Base-by-base conservation (phyloP, 2,888 invertebrate species). In the Rhingia rostrata region DNA sequence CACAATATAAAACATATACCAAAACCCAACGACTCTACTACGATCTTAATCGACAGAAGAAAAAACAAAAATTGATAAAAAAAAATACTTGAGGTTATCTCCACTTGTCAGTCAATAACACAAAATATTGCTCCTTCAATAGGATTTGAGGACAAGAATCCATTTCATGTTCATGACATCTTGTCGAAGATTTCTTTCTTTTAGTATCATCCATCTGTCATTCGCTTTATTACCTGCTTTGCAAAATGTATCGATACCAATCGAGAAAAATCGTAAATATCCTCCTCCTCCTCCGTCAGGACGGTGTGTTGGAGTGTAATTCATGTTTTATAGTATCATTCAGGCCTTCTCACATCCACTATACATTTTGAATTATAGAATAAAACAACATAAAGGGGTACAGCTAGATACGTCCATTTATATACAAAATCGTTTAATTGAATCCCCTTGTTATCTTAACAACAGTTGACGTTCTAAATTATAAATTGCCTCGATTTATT, bases 141-240 rank as follows among this genome's bases (percentile, higher is more conserved):
- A 43, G 43, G 43, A 43, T 4, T 6, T 12, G 43, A 43, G 5
- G 22, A 22, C 22, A 22, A 22, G 22, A 1, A n/a, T 43, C 12
- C 6, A 2, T 12, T 45, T 6, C 6, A 45, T 45, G 6, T 2
- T n/a, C n/a, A 12, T 45, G n/a, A 14, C 12, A 12, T 45, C 43
- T 45, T 45, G 6, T 12, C n/a, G n/a, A 14, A 45, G 47, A 47
- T 47, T 9, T 22, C 22, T 22, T 22, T 22, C 22, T 47, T 47
- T 54, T 45, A 54, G 54, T 30, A 35, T 6, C 43, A 45, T 30
- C 32, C 37, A 22, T 53, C 45, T 63, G 61, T 54, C 35, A 61
- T 43, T 10, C 45, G 9, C 63, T 72, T 72, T 72, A 72, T 72
- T 72, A 63, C 61, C 72, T 73, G 54, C 54, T 53, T 37, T 54